phyloP scores from a whole-genome alignment of 1,140 invertebrate species.

The Dreissena rostriformis region DNA sequence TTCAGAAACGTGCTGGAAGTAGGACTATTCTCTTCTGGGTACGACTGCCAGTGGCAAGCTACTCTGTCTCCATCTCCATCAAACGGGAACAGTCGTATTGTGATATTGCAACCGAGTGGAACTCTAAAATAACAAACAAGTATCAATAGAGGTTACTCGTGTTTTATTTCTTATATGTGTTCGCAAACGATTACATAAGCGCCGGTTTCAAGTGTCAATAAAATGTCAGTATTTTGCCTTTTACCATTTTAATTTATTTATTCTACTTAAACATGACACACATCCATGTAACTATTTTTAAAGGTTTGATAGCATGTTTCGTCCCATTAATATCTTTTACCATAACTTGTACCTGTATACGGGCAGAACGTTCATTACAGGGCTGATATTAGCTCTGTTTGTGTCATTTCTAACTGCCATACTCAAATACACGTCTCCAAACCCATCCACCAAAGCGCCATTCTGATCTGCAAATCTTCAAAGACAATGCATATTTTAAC shows the following conservation, averaged over 20 bases:
- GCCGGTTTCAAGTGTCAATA: no score
- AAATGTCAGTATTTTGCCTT: no score
- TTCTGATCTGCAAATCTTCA: background rate
- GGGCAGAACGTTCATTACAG: constrained; percentile 31
- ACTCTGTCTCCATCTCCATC: constrained; percentile 44
- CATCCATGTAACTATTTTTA: no score
- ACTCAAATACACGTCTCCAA: constrained; percentile 24
- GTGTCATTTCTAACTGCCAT: constrained; percentile 41
- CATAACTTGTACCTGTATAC: constrained; percentile 20
- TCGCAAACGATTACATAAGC: no score
- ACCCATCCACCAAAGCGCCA: background rate
- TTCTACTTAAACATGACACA: no score
- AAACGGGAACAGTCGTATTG: constrained; percentile 37
- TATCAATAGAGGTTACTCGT: no score
- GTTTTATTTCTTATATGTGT: no score
- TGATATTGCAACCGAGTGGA: constrained; percentile 11
- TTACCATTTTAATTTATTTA: no score
- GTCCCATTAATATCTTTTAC: no score
- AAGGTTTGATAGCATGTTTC: no score
- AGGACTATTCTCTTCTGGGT: background rate
- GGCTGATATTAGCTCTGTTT: constrained; percentile 34
- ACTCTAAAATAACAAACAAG: constrained; percentile 1
- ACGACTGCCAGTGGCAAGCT: constrained; percentile 15
- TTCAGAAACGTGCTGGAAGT: no score
- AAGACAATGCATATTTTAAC: background rate